A percentile compares a stretch with the other conserved stretches of the same genome.
Evolutionary conservation across 2,797 vertebrate genomes (phyloP).

Genomic region (Melanotaenia maccullochi): DNA sequence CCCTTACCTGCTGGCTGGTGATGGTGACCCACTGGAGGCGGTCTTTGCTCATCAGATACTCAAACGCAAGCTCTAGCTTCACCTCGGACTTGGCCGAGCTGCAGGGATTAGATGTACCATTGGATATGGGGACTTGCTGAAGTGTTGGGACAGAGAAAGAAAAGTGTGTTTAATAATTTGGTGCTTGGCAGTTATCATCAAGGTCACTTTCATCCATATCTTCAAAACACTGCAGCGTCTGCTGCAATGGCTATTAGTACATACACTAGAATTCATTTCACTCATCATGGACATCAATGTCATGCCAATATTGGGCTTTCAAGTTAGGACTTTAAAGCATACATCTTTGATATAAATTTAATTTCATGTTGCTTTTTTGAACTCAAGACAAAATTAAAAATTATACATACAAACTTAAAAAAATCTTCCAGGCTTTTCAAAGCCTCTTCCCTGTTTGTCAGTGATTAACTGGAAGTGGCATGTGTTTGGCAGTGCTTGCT

Average conservation of each 20-base stretch:
- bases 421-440: background rate
- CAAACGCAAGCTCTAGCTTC: slow-evolving; percentile 96
- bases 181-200: background rate
- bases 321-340: background rate
- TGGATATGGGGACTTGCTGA: slow-evolving; percentile 90
- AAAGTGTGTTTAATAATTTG: background rate
- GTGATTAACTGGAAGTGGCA: background rate
- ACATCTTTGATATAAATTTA: background rate
- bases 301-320: background rate
- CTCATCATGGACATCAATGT: background rate
- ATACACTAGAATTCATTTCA: background rate
- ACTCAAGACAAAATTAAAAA: background rate
- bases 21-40: slow-evolving; percentile 99
- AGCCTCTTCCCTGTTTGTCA: background rate
- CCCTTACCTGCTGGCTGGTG: slow-evolving; percentile 93
- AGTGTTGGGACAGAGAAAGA: slow-evolving; percentile 7
- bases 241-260: background rate
- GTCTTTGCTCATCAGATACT: slow-evolving; percentile 99
- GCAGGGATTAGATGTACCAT: slow-evolving; percentile 85
- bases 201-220: background rate
- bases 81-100: slow-evolving; percentile 90
- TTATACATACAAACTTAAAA: too few species aligned
- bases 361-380: background rate
- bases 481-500: background rate
- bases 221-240: too few species aligned